Conservation (phyloP, 2,113 vertebrate species). For the Caretta caretta region DNA sequence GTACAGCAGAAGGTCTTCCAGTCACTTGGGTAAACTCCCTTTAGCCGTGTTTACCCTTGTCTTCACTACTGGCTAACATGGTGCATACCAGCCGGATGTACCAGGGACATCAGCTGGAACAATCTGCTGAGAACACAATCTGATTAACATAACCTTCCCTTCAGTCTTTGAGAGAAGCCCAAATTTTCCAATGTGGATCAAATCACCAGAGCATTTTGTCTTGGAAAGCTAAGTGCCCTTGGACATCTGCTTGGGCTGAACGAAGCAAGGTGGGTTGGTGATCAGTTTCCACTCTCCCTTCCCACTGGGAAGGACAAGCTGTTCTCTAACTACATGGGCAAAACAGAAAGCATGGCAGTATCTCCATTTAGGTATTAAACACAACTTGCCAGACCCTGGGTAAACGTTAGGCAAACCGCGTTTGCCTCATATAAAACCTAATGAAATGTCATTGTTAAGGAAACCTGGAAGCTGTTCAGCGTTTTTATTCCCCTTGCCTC, state of each 20-base stretch:
- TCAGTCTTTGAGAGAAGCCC: not conserved
- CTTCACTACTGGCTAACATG: accelerated
- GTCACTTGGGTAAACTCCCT: not conserved
- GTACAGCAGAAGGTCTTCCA: slow-evolving; percentile 49
- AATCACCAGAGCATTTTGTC: not conserved
- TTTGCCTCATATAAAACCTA: not conserved
- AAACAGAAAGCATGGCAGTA: not conserved
- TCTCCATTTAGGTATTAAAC: not conserved
- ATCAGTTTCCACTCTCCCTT: not conserved
- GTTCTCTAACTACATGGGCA: not conserved
- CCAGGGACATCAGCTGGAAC: accelerated
- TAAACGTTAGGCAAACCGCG: accelerated
- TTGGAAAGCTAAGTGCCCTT: not conserved
- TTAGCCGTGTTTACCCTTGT: not conserved
- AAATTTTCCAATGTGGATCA: not conserved
- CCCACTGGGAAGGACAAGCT: not conserved
- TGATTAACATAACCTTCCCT: not conserved
- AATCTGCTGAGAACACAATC: not conserved
- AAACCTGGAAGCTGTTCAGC: not conserved
- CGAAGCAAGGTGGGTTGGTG: not conserved
- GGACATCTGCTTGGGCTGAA: not conserved
- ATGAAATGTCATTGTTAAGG: not conserved
- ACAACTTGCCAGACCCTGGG: not conserved
- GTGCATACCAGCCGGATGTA: accelerated
- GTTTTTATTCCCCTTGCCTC: not conserved